These are phyloP conservation scores for Atta cephalotes DNA, from an alignment of 1,140 invertebrate species.

Conservation along the genomic window DNA sequence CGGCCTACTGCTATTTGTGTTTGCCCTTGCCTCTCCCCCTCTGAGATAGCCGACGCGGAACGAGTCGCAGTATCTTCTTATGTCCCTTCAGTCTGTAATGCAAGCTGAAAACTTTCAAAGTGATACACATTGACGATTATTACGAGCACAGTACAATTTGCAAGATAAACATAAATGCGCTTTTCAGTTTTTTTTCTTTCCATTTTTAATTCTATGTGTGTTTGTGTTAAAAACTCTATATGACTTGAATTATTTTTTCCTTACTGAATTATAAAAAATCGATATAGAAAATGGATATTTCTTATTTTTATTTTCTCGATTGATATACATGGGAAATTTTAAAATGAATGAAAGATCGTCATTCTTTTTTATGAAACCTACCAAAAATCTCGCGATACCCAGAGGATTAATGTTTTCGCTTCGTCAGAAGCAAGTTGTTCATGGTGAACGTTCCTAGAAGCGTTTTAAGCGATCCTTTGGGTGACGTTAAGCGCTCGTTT, in stretches of 20 bases:
- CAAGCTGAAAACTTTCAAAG: conserved; percentile 52
- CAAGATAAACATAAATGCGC: neutral
- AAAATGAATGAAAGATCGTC: neutral
- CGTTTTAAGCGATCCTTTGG: conserved; percentile 55
- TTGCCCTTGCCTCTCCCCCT: conserved; percentile 52
- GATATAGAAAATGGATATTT: neutral
- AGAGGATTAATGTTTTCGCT: conserved; percentile 48
- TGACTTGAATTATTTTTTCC: neutral
- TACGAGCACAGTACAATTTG: conserved; percentile 27
- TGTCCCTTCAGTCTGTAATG: conserved; percentile 48
- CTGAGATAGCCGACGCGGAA: conserved; percentile 51
- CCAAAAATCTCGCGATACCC: conserved; percentile 37
- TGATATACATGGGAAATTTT: neutral
- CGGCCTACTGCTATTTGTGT: conserved; percentile 72
- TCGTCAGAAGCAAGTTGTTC: conserved; percentile 38
- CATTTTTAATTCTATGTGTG: neutral
- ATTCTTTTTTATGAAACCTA: neutral
- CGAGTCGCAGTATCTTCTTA: conserved; percentile 60
- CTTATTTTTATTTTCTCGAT: neutral
- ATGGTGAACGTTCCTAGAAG: conserved; percentile 31
- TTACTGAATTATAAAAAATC: neutral
- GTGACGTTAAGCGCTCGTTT: conserved; percentile 43
- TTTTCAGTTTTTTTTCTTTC: neutral
- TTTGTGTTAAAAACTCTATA: neutral
- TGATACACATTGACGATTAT: conserved; percentile 37